Percentiles rank a stretch among this genome's conserved stretches.
Evolutionary conservation across 2,797 vertebrate genomes (phyloP).

Genomic region (Tarsius wallacei): DNA sequence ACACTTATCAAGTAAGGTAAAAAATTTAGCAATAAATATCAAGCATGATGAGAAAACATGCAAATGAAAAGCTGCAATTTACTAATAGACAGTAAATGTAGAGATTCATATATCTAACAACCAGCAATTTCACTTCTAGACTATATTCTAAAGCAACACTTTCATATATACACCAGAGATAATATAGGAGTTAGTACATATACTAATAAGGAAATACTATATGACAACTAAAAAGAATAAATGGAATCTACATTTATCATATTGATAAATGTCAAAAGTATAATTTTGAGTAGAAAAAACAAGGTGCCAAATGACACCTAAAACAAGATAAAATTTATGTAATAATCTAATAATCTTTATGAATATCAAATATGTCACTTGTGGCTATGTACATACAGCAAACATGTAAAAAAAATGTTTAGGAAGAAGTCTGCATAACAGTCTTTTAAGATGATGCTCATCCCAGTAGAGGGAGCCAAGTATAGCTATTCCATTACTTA

Average conservation of each 20-base stretch:
- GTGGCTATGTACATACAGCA: background rate
- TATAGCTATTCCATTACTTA: background rate
- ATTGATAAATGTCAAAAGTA: background rate
- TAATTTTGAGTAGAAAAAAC: background rate
- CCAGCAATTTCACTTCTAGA: background rate
- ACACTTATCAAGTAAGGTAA: background rate
- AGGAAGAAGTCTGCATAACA: background rate
- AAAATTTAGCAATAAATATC: background rate
- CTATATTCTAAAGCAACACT: background rate
- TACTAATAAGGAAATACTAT: background rate
- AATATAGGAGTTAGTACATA: background rate
- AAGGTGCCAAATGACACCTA: background rate
- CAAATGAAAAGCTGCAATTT: background rate
- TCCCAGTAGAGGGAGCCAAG: background rate
- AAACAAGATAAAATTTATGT: background rate
- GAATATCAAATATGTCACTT: background rate
- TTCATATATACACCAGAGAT: background rate
- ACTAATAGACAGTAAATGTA: background rate
- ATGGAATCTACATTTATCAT: background rate
- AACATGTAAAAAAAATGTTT: background rate
- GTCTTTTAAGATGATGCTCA: background rate
- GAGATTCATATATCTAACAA: background rate
- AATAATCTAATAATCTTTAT: background rate
- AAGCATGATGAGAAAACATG: background rate
- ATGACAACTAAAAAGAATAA: conserved; percentile 1